A percentile compares a stretch with the other conserved stretches of the same genome.
phyloP scores from a whole-genome alignment of 2,797 vertebrate genomes.

The Cephalopachus bancanus region DNA sequence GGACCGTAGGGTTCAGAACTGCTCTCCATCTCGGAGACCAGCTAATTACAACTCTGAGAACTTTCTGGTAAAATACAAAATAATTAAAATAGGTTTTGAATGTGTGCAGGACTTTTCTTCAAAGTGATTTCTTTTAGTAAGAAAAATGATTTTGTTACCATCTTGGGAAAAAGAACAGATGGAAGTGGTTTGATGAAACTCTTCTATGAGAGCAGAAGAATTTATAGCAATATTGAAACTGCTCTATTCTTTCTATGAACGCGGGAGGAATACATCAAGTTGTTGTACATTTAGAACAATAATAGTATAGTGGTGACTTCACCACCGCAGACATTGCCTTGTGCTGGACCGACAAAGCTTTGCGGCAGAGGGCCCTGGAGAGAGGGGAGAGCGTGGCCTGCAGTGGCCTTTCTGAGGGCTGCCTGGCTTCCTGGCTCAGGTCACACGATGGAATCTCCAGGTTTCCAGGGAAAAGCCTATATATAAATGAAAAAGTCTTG shows the following conservation, averaged over 20 bases:
- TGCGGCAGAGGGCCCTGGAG: background rate
- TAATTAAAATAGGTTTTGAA: conserved; percentile 49
- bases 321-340: rapidly evolving
- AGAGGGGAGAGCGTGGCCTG: rapidly evolving
- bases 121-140: conserved; percentile 65
- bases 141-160: conserved; percentile 67
- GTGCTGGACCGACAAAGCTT: rapidly evolving
- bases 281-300: background rate
- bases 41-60: background rate
- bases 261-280: background rate
- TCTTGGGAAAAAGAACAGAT: conserved; percentile 71
- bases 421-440: too few species aligned
- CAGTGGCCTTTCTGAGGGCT: rapidly evolving
- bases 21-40: background rate
- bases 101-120: conserved; percentile 15
- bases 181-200: conserved; percentile 50
- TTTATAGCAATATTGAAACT: conserved; percentile 38
- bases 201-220: background rate
- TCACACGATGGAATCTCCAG: rapidly evolving
- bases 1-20: background rate
- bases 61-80: conserved; percentile 44
- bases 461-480: rapidly evolving
- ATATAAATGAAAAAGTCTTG: rapidly evolving
- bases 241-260: conserved; percentile 48
- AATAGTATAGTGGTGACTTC: background rate